phyloP scores from a whole-genome alignment of 1,140 invertebrate species.

The Megalonaias nervosa region DNA sequence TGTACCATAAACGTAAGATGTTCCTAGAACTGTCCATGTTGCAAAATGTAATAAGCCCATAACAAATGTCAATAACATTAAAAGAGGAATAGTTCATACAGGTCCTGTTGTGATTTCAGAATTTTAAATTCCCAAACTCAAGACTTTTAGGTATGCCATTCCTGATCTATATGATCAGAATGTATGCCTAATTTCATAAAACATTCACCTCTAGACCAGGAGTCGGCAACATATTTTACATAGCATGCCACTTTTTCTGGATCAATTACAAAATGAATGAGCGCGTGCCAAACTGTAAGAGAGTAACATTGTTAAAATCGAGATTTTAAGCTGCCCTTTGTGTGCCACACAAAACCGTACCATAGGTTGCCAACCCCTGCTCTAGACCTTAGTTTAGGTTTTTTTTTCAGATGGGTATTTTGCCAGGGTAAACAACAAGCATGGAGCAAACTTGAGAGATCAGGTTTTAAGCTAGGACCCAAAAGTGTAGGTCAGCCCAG shows the following conservation, averaged over 20 bases:
- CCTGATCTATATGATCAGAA: neutral
- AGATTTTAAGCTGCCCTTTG: no score
- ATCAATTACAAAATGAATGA: no score
- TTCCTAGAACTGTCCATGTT: constrained; percentile 17
- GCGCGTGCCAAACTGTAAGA: no score
- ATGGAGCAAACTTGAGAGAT: no score
- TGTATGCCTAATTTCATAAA: neutral
- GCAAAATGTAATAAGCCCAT: constrained; percentile 12
- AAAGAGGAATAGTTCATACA: neutral
- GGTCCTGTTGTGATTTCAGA: constrained; percentile 7
- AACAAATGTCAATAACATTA: neutral
- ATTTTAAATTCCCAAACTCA: neutral
- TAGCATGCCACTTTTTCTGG: no score
- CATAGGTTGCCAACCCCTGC: no score
- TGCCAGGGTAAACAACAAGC: neutral
- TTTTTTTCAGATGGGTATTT: constrained; percentile 12
- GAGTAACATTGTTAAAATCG: no score
- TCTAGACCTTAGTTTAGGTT: constrained; percentile 9
- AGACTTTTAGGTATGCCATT: neutral
- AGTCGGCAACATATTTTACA: no score
- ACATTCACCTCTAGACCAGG: no score
- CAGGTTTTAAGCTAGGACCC: no score
- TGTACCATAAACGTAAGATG: constrained; percentile 8
- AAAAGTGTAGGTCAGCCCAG: no score
- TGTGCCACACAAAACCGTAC: no score